Evolutionary conservation across 2,797 vertebrate genomes (phyloP), one percentile per base, ranked within the genome.

Genomic region (Sardinella longiceps): DNA sequence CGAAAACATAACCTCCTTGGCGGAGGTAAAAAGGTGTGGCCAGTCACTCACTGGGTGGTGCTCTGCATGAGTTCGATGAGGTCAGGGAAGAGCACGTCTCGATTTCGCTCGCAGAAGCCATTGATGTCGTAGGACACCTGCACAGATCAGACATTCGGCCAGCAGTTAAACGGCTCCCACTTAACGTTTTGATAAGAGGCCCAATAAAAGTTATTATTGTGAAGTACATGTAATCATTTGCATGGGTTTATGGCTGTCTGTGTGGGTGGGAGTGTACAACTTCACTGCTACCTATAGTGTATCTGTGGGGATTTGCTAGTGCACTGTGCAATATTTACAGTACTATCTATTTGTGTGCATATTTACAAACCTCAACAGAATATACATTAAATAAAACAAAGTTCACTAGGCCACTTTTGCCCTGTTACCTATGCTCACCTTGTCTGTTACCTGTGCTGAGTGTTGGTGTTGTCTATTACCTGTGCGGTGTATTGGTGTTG

Each of bases 21-120:
- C n/a, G n/a, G n/a, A n/a, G n/a, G n/a, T n/a, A n/a, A n/a, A n/a
- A n/a, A n/a, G n/a, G n/a, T n/a, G n/a, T n/a, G n/a, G n/a, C n/a
- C n/a, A n/a, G n/a, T n/a, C 53, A 96, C 98, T 96, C 92, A 99
- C 98, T 94, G 91, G 90, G 97, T 96, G 0, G 98, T 99, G 96
- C 95, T 97, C 91, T 99, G 98, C 98, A 99, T 99, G 82, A 99
- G 96, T 89, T 99, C 98, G 0, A 99, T 99, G 82, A 99, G 94
- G 91, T 99, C 98, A 0, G 95, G 95, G 91, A 99, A 99, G 28
- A 99, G 96, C 63, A 99, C 98, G 0, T 99, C 98, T 0, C 98
- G 90, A 90, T 99, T 99, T 82, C 97, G 95, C 91, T 99, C 98
- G 1, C 98, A 99, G 93, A 99, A 99, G 85, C 98, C 97, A 0